Evolutionary conservation across 2,797 vertebrate genomes (phyloP), one percentile per base, ranked within the genome.

Genomic region (Pseudomugil tenellus): DNA sequence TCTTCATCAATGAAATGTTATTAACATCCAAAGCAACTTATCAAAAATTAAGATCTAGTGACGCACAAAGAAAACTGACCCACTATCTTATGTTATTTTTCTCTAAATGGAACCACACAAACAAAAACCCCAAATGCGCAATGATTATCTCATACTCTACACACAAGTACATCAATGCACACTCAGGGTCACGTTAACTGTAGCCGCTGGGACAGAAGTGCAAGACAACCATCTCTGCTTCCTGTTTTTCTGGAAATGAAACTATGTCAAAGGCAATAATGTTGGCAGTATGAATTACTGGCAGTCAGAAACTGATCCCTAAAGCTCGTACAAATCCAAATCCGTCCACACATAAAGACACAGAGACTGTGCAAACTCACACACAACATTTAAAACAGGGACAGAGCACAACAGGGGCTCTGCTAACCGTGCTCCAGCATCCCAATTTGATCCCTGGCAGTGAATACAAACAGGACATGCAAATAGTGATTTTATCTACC

Each of bases 231-330:
- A 70, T 83, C 81, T 84, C 84, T 87, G 89, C 88, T 92, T 94
- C 92, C 92, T 93, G 92, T 93, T 93, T 93, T 91, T 89, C 89
- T 90, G 89, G 81, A 87, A 87, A 90, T 90, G 77, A 87, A 89
- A 90, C 88, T 87, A 87, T 91, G 91, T 92, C 89, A 91, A 91
- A 93, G 87, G 87, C 89, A 87, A 74, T 80, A 82, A 83, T 51
- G 54, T 72, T 88, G 83, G 84, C 83, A 69, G 72, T 59, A 77
- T 29, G 28, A 80, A 84, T 85, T 48, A 46, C 72, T 84, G 83
- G 79, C 82, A 37, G 77, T 76, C 69, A 72, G 51, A 76, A 77
- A 65, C 52, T 9, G 67, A 82, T 81, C 77, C 63, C 75, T 66
- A 25, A 79, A 76, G 73, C 72, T 86, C 52, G 16, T 67, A 66